Base-by-base conservation (phyloP, 2,888 invertebrate genomes). In the Homarus gammarus region DNA sequence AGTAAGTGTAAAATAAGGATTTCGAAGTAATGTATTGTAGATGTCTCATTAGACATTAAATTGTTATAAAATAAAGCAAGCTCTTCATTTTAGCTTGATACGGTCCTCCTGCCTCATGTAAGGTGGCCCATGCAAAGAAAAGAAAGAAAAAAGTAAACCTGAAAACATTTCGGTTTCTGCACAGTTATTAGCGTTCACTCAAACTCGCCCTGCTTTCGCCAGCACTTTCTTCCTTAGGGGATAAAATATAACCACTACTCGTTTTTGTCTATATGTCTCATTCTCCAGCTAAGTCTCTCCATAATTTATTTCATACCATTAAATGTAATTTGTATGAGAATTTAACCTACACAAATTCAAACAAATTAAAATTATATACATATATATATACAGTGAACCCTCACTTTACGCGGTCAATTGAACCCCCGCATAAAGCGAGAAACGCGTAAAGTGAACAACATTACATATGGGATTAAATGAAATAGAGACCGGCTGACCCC, bases 1-100 rank as follows among this genome's bases (percentile, higher is more conserved):
- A 94, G 99, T 99, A 94, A 95, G 98, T 96, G 73, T 22, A 22
- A 3, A 1, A 27, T n/a, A 5, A 64, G 64, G 64, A n/a, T 27
- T 64, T 6, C 27, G 3, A 12, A 56, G 56, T 56, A 79, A 31
- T 40, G 22, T 56, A 31, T 49, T 79, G 6, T 79, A 22, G 8
- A 5, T 44, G 10, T 49, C 2, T 73, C 18, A 31, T 31, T 44
- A 49, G 49, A 27, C n/a, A 49, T 44, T 77, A 77, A 77, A 31
- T 77, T 44, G n/a, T 40, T 27, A 49, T 49, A 77, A 31, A 27
- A 36, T 49, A 72, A 49, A 27, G 77, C 77, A 44, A 10, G 31
- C n/a, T 44, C 40, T 27, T 31, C 15, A 38, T 73, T 78, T 33
- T 78, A 56, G 78, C 78, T 56, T 56, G n/a, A 36, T 56, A 61